These are phyloP conservation scores for Steinernema feltiae DNA, from an alignment of 1,140 invertebrate genomes.

Conservation along the genomic window DNA sequence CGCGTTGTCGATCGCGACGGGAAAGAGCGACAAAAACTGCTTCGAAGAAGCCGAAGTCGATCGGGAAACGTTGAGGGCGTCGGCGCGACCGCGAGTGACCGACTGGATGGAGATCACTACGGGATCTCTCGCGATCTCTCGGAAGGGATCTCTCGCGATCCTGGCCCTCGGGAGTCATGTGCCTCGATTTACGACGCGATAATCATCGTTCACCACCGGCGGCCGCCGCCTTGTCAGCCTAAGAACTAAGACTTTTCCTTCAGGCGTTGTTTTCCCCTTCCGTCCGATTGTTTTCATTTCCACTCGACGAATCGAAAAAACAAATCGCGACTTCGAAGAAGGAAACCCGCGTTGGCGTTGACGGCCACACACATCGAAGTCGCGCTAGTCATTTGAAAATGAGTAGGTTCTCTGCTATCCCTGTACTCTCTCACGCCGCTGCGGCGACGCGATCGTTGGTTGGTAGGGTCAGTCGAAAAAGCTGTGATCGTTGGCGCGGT, in stretches of 20 bases:
- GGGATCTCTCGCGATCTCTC: too few relatives aligned
- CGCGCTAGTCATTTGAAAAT: background rate
- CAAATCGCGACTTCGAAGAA: too few relatives aligned
- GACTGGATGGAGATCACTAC: background rate
- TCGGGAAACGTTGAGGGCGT: background rate
- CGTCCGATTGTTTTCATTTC: too few relatives aligned
- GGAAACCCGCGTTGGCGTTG: too few relatives aligned
- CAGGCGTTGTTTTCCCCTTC: too few relatives aligned
- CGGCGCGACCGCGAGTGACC: background rate
- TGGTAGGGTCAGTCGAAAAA: background rate
- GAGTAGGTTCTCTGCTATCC: background rate
- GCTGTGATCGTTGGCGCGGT: background rate
- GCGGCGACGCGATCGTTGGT: background rate
- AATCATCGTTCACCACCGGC: background rate
- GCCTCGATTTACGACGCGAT: background rate
- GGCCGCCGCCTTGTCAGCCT: background rate
- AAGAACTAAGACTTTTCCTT: too few relatives aligned
- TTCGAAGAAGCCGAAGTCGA: background rate
- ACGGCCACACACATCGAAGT: background rate
- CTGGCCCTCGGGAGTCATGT: slow-evolving; percentile 3
- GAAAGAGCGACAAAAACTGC: background rate
- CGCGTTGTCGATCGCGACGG: background rate
- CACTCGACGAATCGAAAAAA: too few relatives aligned
- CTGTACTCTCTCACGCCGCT: slow-evolving; percentile 3
- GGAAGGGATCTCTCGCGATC: too few relatives aligned